Base-by-base conservation (phyloP, 1,140 invertebrate genomes). In the Gryllus bimaculatus region DNA sequence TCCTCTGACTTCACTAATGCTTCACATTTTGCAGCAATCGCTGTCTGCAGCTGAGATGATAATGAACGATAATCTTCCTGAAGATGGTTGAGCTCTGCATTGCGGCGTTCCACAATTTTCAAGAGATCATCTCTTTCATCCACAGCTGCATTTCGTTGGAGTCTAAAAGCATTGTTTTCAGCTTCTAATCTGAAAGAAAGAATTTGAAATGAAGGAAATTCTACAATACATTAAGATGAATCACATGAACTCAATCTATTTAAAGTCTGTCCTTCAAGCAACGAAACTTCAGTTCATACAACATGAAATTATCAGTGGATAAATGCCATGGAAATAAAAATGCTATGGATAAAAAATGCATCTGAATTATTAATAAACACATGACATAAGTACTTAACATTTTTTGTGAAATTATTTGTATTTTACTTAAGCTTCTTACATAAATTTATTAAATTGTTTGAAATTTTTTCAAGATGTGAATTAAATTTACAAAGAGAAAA, bases 21-120 rank as follows among this genome's bases (percentile, higher is more conserved):
- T 87, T 95, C 93, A 87, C 93, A 95, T 87, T 96, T 96, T 8
- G 92, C 89, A 81, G 90, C 86, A 79, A 94, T 89, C 66, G 93
- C 92, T 76, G 85, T 82, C 83, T 91, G 89, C 26, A 95, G 83
- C 84, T 94, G 92, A 82, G 89, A 87, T 13, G 90, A 87, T 49
- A 93, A 84, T 6, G 89, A 88, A n/a, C 86, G 84, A 80, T 93
- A 82, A 84, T 92, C 92, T 8, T 88, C 85, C 77, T 90, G 89
- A 74, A 93, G 83, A 75, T 91, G 87, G 82, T 93, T 91, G 21
- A 94, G 84, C 87, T 95, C 93, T 8, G 87, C 84, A 83, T 92
- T 90, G 76, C 92, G 87, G 10, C 92, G 86, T 83, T 94, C 90
- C 48, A 94, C 85, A 82, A 93, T 90, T 80, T 90, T 88, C 39